Evolutionary conservation across 2,797 vertebrate species (phyloP).

Genomic region (Luscinia megarhynchos): DNA sequence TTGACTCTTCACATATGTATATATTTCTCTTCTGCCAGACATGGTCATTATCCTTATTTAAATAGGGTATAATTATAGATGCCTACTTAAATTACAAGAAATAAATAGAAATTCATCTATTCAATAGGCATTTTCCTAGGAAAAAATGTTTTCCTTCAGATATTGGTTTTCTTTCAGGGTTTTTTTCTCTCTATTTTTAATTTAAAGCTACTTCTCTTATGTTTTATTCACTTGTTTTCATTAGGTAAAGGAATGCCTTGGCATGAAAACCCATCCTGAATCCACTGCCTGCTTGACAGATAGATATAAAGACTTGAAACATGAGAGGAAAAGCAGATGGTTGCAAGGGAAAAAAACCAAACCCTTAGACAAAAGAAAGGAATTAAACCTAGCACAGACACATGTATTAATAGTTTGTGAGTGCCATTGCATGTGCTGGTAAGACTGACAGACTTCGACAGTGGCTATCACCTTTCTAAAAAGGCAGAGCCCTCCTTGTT

Average conservation of each 20-base stretch:
- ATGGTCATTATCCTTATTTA: conserved; percentile 55
- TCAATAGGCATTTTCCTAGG: conserved; percentile 6
- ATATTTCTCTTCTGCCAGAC: conserved; percentile 44
- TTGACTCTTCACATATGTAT: conserved; percentile 49
- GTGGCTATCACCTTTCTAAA: background rate
- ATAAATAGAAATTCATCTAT: conserved; percentile 31
- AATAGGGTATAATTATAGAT: conserved; percentile 63
- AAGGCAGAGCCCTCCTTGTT: background rate
- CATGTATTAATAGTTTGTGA: background rate
- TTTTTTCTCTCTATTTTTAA: conserved; percentile 66
- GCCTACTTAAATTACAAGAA: conserved; percentile 44
- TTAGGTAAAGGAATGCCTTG: conserved; percentile 72
- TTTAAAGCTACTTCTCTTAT: conserved; percentile 68
- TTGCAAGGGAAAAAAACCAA: background rate
- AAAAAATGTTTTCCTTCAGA: conserved; percentile 5
- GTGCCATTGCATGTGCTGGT: background rate
- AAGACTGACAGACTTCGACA: background rate
- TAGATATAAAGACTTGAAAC: conserved; percentile 62
- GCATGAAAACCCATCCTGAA: conserved; percentile 70
- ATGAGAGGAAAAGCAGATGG: conserved; percentile 32
- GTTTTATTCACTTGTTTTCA: conserved; percentile 75
- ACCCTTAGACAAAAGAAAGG: background rate
- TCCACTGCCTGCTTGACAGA: conserved; percentile 59
- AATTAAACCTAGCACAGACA: conserved; percentile 2
- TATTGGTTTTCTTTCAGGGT: background rate